Base-by-base conservation (phyloP, 2,113 vertebrate genomes). In the Hystrix brachyura region DNA sequence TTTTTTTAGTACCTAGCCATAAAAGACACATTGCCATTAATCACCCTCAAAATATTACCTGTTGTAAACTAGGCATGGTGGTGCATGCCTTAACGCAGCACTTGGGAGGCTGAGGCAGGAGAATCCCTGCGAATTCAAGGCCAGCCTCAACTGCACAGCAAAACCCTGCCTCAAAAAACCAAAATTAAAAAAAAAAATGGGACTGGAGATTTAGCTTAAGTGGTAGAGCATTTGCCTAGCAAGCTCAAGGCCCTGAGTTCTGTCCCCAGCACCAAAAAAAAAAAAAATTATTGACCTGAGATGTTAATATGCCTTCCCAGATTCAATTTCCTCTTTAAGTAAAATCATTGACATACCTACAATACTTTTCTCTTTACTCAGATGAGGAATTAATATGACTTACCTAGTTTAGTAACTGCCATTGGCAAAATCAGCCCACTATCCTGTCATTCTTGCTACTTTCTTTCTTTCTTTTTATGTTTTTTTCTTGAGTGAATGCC, bases 401-500 rank as follows among this genome's bases (percentile, higher is more conserved):
- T 98, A 98, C 98, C 98, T 95, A 98, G 90, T 76, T 96, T 97
- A 87, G 88, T 82, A 88, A 98, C 97, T 84, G 97, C 96, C 60
- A 82, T 87, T 74, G 97, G 97, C 95, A 98, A 98, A 84, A 98
- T 96, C 38, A 38, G 38, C 38, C 38, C 38, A 38, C 38, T 19
- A 38, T 2, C n/a, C 19, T 18, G 4, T 72, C 19, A 21, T 71
- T 43, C 69, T 43, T 10, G n/a, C 15, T 21, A 1, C 18, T 71
- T 72, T 21, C n/a, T 72, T 38, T 43, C 38, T 38, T 38, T 38
- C 38, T 38, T 38, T 38, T 38, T 38, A 38, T 38, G 38, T 38
- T 38, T 38, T 38, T 38, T 38, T 38, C 38, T 38, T 38, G 38
- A 38, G 38, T 38, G 60, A 82, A 59, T 94, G 55, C 29, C 9